Conservation (phyloP, 2,797 vertebrate genomes). For the Artibeus jamaicensis region DNA sequence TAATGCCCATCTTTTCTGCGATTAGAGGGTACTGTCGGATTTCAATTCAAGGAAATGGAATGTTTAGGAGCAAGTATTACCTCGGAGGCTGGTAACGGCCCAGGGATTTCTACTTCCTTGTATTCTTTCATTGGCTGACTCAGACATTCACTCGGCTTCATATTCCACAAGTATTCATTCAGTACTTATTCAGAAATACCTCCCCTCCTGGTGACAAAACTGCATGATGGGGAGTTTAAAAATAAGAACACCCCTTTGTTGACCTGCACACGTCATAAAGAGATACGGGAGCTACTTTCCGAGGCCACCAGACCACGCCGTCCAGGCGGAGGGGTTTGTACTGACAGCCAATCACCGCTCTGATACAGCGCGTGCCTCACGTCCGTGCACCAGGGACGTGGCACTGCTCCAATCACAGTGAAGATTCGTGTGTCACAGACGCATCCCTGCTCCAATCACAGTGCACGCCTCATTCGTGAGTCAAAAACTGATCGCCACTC, state of each 20-base stretch:
- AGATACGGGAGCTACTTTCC: background rate
- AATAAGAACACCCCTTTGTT: background rate
- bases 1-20: background rate
- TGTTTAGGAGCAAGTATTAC: background rate
- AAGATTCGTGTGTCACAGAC: too few relatives aligned
- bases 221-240: background rate
- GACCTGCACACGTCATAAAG: background rate
- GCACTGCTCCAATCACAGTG: too few relatives aligned
- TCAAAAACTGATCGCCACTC: too few relatives aligned
- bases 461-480: too few relatives aligned
- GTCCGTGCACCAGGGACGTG: too few relatives aligned
- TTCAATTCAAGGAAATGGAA: background rate
- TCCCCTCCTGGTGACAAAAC: background rate
- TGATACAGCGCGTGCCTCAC: too few relatives aligned
- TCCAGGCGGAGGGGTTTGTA: fast-evolving
- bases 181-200: background rate
- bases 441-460: too few relatives aligned
- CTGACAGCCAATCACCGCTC: too few relatives aligned
- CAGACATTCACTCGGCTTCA: background rate
- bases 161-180: background rate
- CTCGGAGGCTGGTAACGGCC: background rate
- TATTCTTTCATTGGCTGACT: background rate
- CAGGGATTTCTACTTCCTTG: background rate
- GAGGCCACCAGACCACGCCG: background rate
- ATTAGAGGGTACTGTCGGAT: background rate